Base-by-base conservation (phyloP, 2,797 vertebrate species). In the Spondyliosoma cantharus region DNA sequence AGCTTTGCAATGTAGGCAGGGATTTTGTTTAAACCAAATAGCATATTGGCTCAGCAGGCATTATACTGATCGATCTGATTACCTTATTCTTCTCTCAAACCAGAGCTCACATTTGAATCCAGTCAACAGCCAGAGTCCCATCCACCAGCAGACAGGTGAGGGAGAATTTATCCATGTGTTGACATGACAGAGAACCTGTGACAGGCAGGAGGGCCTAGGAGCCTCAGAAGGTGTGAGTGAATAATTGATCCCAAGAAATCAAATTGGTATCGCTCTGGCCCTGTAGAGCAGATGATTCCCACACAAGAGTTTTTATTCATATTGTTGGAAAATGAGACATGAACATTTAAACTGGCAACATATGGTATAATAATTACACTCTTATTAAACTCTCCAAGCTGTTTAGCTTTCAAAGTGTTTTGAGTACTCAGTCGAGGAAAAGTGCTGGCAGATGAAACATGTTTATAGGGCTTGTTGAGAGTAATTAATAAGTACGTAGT, bases 191-290 rank as follows among this genome's bases (percentile, higher is more conserved):
- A 62, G 20, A 22, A 25, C 48, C 50, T 56, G 52, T 81, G 72
- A 73, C 54, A 72, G 58, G 53, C n/a, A 49, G 62, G 37, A 37
- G 37, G 37, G 76, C 56, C 50, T 64, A 59, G 15, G 19, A 24
- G 37, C 27, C 66, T 74, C 57, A 59, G 74, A 82, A 24, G 67
- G 37, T 63, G 65, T 56, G 3, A 48, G 59, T 77, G 17, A 66
- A 72, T 76, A 84, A 86, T 49, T 66, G 46, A 81, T 46, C 22
- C 67, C 17, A 27, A 54, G 49, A 72, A 75, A 72, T 69, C 12
- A 32, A 60, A 76, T 65, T 14, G 75, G 24, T 43, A 53, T 63
- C 15, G 45, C 16, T 22, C 1, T 76, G n/a, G 27, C 54, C 14
- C 14, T 61, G 58, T 32, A 72, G 14, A 25, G 25, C 15, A 62